A percentile compares a stretch with the other conserved stretches of the same genome.
Conservation (phyloP, 2,113 vertebrate genomes). For the Nothocercus nigrocapillus region DNA sequence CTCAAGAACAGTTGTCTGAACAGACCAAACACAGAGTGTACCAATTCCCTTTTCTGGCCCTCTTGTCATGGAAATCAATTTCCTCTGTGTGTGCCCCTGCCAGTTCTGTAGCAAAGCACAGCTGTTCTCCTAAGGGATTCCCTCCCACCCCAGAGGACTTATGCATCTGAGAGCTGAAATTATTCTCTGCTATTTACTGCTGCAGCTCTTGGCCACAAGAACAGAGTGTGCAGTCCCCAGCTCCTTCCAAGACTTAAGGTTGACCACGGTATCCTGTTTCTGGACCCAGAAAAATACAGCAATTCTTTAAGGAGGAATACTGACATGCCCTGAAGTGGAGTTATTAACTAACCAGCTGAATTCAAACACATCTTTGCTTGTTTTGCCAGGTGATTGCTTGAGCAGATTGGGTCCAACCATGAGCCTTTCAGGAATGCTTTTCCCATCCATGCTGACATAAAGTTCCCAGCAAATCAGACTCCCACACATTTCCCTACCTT, state of each 20-base stretch:
- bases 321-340: fast-evolving
- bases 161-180: too few species aligned
- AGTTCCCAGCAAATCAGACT: background rate
- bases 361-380: background rate
- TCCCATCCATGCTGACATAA: background rate
- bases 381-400: background rate
- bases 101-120: too few species aligned
- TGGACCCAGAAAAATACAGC: fast-evolving
- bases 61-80: background rate
- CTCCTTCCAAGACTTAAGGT: too few species aligned
- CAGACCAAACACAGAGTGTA: background rate
- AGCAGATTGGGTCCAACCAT: background rate
- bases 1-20: background rate
- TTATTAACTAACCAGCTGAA: background rate
- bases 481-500: too few species aligned
- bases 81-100: background rate
- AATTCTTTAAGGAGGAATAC: fast-evolving
- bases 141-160: too few species aligned
- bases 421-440: background rate
- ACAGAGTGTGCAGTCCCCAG: too few species aligned
- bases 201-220: too few species aligned
- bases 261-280: too few species aligned
- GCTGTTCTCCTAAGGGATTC: too few species aligned
- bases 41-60: background rate
- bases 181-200: too few species aligned